Conservation (phyloP, 2,113 vertebrate genomes). For the Rhea americana region DNA sequence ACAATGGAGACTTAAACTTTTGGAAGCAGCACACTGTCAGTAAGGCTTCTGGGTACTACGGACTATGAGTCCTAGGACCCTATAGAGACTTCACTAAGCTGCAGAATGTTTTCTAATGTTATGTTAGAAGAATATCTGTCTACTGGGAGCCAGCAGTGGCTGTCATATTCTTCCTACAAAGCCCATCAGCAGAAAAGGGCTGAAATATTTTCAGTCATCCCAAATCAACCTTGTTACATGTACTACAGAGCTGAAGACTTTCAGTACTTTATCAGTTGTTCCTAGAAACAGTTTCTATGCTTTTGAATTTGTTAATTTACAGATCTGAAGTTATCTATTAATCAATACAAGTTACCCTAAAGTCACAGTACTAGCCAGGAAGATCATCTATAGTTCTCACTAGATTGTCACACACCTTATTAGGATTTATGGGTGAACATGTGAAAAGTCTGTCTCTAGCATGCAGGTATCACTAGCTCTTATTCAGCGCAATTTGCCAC, state of each 20-base stretch:
- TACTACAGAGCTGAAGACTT: constrained; percentile 27
- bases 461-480: not conserved
- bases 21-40: not conserved
- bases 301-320: constrained; percentile 16
- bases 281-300: constrained; percentile 16
- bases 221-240: not conserved
- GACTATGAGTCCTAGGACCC: not conserved
- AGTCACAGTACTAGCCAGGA: not conserved
- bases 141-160: not conserved
- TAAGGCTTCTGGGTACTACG: not conserved
- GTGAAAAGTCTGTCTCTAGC: not conserved
- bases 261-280: constrained; percentile 34
- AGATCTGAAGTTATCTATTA: not conserved
- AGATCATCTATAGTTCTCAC: not conserved
- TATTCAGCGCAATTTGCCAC: not conserved
- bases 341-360: not conserved
- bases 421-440: not conserved
- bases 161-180: constrained; percentile 46
- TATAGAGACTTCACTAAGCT: not conserved
- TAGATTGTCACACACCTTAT: not conserved
- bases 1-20: not conserved
- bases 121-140: not conserved
- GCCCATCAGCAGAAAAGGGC: not conserved
- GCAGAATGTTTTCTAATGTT: not conserved
- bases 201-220: not conserved